Conservation (phyloP, 2,113 vertebrate genomes). For the Mus musculus region GRCm39 chrX:62157001-62157500, state of each 20-base stretch:
- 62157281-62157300: background rate
- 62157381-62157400: rapidly evolving
- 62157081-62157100: background rate
- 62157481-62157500: too few species aligned
- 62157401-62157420: too few species aligned
- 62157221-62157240: background rate
- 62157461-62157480: too few species aligned
- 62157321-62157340: background rate
- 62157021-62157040: background rate
- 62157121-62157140: background rate
- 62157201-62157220: background rate
- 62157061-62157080: background rate
- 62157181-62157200: background rate
- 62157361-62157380: too few species aligned
- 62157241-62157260: background rate
- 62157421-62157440: too few species aligned
- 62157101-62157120: background rate
- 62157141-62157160: background rate
- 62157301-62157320: background rate
- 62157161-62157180: background rate
- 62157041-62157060: background rate
- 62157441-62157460: too few species aligned
- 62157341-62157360: background rate
- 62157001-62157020: background rate
- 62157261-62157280: background rate